Evolutionary conservation across 2,888 invertebrate genomes (phyloP), one percentile per base, ranked within the genome.

Genomic region (Nycteola revayana): DNA sequence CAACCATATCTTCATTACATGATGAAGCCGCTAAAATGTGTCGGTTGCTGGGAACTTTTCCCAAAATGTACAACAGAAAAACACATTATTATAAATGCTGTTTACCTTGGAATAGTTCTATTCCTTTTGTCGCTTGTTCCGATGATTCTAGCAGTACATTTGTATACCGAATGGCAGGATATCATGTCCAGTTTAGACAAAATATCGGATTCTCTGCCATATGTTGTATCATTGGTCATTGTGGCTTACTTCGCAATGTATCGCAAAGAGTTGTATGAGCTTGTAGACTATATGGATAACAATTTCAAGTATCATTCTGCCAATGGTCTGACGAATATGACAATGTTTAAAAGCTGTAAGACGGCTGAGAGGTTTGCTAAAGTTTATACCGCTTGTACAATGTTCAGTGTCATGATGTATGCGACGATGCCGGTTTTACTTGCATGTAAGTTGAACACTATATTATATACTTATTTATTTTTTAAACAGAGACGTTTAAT

Each of bases 371-470:
- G 52, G n/a, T 86, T 86, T 35, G 73, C 71, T 0, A 72, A 61
- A 34, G 58, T 74, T n/a, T 87, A 87, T 35, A 84, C 85, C 0
- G 73, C 74, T 7, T 83, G 84, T 28, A 70, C 77, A 0, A 43
- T 82, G 49, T 84, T 84, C 21, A 85, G 86, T 40, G 78, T 84
- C 0, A 67, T 75, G 0, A 70, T 79, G 69, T 87, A 87, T 37
- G 65, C 70, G 0, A 47, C 64, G 1, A 30, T 78, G 36, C 87
- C 87, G 1, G 66, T 79, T 29, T 28, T 78, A 20, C 33, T 71
- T 7, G 72, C 79, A 44, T 56, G 86, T 86, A 64, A 84, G 86
- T 84, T 60, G 1, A 25, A 14, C n/a, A n/a, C n/a, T n/a, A n/a
- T n/a, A n/a, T n/a, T n/a, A n/a, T n/a, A n/a, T n/a, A n/a, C n/a